Evolutionary conservation across 1,140 invertebrate genomes (phyloP).

Genomic region (Propsilocerus akamusi): DNA sequence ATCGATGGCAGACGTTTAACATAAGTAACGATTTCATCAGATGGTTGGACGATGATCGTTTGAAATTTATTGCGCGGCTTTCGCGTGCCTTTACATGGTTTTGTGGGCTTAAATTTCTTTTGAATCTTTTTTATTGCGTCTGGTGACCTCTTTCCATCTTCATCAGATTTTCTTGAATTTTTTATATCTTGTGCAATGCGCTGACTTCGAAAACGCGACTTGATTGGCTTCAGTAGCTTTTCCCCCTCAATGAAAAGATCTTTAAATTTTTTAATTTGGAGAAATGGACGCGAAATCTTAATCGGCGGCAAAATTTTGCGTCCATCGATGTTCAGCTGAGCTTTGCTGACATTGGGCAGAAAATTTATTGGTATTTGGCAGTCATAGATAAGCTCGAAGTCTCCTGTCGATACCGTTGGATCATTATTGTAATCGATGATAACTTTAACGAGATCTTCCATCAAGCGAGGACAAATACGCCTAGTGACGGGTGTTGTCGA

Average conservation of each 20-base stretch:
- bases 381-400: conserved; percentile 26
- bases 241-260: background rate
- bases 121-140: background rate
- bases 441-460: conserved; percentile 70
- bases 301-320: background rate
- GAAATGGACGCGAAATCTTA: background rate
- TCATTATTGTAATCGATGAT: conserved; percentile 13
- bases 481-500: conserved; percentile 66
- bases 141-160: background rate
- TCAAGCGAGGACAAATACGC: conserved; percentile 56
- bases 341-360: background rate
- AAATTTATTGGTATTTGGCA: background rate
- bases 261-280: background rate
- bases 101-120: background rate
- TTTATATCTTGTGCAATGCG: background rate
- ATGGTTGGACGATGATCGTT: background rate
- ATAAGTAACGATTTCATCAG: background rate
- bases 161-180: background rate
- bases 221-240: background rate
- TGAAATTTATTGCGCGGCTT: background rate
- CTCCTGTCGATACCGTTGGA: conserved; percentile 28
- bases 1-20: background rate
- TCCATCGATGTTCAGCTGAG: background rate
- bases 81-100: background rate
- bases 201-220: background rate